phyloP scores from a whole-genome alignment of 2,113 vertebrate species.

The Tachuris rubrigastra region DNA sequence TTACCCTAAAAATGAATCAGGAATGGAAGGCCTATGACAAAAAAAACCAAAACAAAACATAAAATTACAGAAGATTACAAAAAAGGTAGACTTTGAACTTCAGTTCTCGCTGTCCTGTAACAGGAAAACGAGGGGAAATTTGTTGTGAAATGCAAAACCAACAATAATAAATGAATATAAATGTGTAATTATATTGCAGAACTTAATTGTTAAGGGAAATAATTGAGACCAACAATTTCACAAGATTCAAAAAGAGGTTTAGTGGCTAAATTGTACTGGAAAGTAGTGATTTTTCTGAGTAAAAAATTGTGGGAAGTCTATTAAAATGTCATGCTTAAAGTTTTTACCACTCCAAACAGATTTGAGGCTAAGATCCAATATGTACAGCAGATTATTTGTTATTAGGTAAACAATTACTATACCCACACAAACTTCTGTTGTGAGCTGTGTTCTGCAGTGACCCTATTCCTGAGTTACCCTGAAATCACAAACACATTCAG shows the following conservation, averaged over 20 bases:
- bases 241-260: not conserved
- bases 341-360: not conserved
- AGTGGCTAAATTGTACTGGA: not conserved
- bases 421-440: not conserved
- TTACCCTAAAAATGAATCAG: not conserved
- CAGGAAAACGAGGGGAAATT: not conserved
- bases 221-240: not conserved
- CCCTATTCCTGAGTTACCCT: not conserved
- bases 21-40: not conserved
- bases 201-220: not conserved
- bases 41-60: not conserved
- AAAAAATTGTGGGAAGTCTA: not conserved
- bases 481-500: not conserved
- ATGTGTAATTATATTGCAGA: not conserved
- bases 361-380: not conserved
- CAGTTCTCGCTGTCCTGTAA: not conserved
- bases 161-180: not conserved
- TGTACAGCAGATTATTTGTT: no score
- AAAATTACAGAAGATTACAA: not conserved
- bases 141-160: not conserved
- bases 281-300: not conserved
- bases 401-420: not conserved
- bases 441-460: not conserved
- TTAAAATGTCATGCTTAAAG: not conserved
- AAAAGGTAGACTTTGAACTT: not conserved